Base-by-base conservation (phyloP, 1,140 invertebrate genomes). In the Cephus cinctus region DNA sequence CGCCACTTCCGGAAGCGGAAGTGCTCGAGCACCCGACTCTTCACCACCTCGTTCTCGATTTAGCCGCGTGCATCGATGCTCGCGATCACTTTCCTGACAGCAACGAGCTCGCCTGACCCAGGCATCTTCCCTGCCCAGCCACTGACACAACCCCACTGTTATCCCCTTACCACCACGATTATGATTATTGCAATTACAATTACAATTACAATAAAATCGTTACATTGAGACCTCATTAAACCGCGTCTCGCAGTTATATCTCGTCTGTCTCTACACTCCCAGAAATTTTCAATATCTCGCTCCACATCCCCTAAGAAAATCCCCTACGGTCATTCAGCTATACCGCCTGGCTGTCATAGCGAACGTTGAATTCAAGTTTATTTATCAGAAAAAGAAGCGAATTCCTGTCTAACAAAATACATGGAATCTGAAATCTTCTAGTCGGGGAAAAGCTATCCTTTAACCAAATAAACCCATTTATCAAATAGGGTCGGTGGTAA, bases 11-110 rank as follows among this genome's bases (percentile, higher is more conserved):
- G 8, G 92, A 94, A 50, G 83, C 85, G 27, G 94, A 96, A 49
- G 81, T 98, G n/a, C 80, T 96, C 34, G 91, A 94, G 54, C 89
- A 96, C 67, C 86, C 90, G 5, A 81, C 83, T 12, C 79, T 98
- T 2, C 85, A 88, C 45, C 86, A 89, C 61, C 81, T 90, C 32
- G 82, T 96, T 21, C 75, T 93, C 41, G 92, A 95, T 65, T 77
- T 96, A 48, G 88, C 92, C 6, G 80, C 81, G 23, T 84, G 89
- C 50, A 75, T 96, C 21, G 90, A 95, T 73, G 90, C 90, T 35
- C 80, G 85, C 52, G 81, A 83, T 22, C 84, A 89, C 67, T 91
- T 90, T 65, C 78, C 83, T 54, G 85, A 86, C 57, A 80, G 79
- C 46, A 82, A 84, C 64, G 85, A 87, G 74, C 78, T 84, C 71